phyloP scores from a whole-genome alignment of 1,140 invertebrate genomes.

The Drosophila malerkotliana region DNA sequence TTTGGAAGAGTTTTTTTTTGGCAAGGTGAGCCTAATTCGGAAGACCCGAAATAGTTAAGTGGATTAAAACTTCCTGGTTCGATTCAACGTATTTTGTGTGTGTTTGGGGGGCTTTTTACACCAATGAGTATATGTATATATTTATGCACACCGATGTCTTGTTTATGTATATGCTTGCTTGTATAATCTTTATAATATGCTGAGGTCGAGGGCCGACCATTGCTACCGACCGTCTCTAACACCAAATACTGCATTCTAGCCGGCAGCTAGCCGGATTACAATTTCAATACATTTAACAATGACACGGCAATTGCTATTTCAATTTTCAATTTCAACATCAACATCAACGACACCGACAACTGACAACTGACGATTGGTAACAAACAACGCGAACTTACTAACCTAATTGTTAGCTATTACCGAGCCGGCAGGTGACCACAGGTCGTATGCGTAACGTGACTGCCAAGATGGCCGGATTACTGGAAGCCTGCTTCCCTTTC shows the following conservation, averaged over 20 bases:
- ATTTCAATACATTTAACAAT: conserved; percentile 56
- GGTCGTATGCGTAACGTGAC: conserved; percentile 56
- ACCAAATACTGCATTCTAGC: conserved; percentile 38
- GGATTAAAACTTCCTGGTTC: conserved; percentile 18
- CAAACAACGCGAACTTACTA: conserved; percentile 65
- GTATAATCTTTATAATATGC: conserved; percentile 45
- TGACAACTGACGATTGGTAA: conserved; percentile 59
- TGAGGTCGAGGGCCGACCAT: conserved; percentile 22
- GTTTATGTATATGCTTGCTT: conserved; percentile 33
- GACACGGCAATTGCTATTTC: conserved; percentile 41
- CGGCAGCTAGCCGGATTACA: conserved; percentile 21
- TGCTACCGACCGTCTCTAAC: conserved; percentile 21
- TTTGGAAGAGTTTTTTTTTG: conserved; percentile 26
- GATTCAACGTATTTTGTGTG: conserved; percentile 1
- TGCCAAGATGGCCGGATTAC: conserved; percentile 25
- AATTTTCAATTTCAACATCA: conserved; percentile 48
- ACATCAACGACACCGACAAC: conserved; percentile 54
- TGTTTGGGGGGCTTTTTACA: conserved; percentile 3
- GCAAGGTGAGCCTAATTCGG: conserved; percentile 25
- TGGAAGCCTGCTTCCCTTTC: conserved; percentile 38
- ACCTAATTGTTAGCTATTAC: conserved; percentile 39
- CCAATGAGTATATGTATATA: conserved; percentile 34
- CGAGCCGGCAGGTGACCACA: conserved; percentile 7
- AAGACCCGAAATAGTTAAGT: not conserved
- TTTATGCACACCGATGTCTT: conserved; percentile 39